A percentile compares a stretch with the other conserved stretches of the same genome.
Evolutionary conservation across 2,797 vertebrate species (phyloP).

Genomic region (Lepilemur ruficaudatus): DNA sequence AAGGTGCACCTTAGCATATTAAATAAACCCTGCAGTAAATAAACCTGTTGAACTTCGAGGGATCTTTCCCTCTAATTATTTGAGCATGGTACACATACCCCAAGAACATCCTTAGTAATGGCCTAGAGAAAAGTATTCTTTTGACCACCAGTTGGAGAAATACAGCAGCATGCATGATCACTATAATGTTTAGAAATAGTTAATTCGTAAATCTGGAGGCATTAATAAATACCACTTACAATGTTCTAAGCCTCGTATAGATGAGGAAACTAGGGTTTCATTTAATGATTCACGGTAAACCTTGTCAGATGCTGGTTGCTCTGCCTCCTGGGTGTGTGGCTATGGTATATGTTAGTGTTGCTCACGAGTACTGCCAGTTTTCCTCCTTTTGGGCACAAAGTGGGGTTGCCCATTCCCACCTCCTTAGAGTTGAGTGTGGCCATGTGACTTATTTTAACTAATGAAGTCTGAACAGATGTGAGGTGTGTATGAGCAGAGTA

Average conservation of each 20-base stretch:
- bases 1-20: not conserved
- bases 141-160: not conserved
- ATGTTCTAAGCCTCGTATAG: not conserved
- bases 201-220: not conserved
- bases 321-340: not conserved
- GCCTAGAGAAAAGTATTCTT: not conserved
- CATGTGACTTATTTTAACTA: not conserved
- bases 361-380: not conserved
- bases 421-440: not conserved
- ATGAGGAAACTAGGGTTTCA: not conserved
- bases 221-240: not conserved
- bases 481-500: not conserved
- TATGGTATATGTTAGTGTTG: not conserved
- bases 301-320: not conserved
- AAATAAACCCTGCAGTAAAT: not conserved
- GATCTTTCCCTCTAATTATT: not conserved
- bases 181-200: not conserved
- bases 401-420: not conserved
- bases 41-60: not conserved
- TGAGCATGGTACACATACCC: not conserved
- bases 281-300: not conserved
- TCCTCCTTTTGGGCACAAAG: not conserved
- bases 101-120: not conserved
- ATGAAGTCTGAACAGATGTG: not conserved
- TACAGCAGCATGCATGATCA: not conserved